Evolutionary conservation across 2,888 invertebrate species (phyloP).

Genomic region (Pomacea canaliculata): DNA sequence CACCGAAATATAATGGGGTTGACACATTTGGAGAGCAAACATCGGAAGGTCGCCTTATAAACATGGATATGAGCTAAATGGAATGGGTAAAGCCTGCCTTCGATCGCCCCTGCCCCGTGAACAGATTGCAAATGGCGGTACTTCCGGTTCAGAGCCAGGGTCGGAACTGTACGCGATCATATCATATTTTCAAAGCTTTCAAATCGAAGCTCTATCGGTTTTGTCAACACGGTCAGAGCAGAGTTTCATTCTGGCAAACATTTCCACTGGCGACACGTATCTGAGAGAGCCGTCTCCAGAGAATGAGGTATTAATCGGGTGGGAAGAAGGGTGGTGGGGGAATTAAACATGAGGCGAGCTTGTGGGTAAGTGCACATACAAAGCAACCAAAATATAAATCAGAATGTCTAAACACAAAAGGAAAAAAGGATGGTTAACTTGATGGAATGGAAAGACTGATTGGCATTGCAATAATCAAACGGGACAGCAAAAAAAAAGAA

Average conservation of each 20-base stretch:
- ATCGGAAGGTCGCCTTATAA: slow-evolving; percentile 27
- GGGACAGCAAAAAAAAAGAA: too few species aligned
- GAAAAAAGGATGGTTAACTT: too few species aligned
- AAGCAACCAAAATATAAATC: neutral
- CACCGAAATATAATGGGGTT: slow-evolving; percentile 25
- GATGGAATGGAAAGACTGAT: too few species aligned
- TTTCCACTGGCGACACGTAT: slow-evolving; percentile 1
- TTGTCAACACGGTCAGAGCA: slow-evolving; percentile 14
- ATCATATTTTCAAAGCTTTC: slow-evolving; percentile 33
- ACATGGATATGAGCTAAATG: slow-evolving; percentile 31
- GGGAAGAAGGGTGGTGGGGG: neutral
- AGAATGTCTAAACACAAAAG: neutral
- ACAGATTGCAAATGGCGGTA: slow-evolving; percentile 29
- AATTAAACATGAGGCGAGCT: neutral
- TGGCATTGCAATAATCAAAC: too few species aligned
- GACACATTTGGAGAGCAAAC: slow-evolving; percentile 26
- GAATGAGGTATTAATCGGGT: neutral
- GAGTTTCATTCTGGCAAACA: slow-evolving; percentile 7
- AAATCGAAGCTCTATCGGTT: slow-evolving; percentile 26
- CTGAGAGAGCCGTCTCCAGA: neutral
- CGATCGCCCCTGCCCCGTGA: slow-evolving; percentile 20
- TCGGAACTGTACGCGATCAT: slow-evolving; percentile 28
- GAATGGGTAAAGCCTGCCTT: slow-evolving; percentile 25
- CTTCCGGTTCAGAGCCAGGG: slow-evolving; percentile 24
- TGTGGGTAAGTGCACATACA: neutral